phyloP scores from a whole-genome alignment of 2,888 invertebrate species.

The Diplolepis rosae region DNA sequence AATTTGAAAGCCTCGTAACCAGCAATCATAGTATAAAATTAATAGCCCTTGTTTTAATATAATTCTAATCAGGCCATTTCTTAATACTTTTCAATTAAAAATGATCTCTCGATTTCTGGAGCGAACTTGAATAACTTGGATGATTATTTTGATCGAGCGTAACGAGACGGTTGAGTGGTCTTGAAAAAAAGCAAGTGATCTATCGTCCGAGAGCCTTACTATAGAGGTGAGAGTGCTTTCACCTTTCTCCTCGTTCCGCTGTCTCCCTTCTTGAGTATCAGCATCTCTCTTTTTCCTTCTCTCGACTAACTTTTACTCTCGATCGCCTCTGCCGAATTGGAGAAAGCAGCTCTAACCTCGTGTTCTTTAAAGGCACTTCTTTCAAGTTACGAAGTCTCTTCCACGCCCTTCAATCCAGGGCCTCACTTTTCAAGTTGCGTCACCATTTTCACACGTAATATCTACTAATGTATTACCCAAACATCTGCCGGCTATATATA shows the following conservation, averaged over 20 bases:
- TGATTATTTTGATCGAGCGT: conserved; percentile 27
- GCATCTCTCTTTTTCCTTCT: conserved; percentile 51
- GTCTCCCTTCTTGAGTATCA: conserved; percentile 48
- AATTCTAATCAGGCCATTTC: too few species aligned
- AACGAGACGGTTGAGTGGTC: conserved; percentile 37
- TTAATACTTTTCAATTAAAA: too few species aligned
- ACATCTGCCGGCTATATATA: not conserved
- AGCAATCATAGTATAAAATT: too few species aligned
- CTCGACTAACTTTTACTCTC: conserved; percentile 71
- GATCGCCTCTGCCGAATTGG: conserved; percentile 59
- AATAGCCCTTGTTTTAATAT: too few species aligned
- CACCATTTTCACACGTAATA: conserved; percentile 7
- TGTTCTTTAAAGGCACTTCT: conserved; percentile 55
- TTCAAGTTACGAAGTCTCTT: conserved; percentile 29
- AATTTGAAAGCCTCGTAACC: too few species aligned
- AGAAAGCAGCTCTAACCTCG: conserved; percentile 64
- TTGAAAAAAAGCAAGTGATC: conserved; percentile 44
- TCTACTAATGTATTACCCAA: not conserved
- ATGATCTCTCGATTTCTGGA: too few species aligned
- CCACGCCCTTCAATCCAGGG: not conserved
- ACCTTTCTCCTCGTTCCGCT: conserved; percentile 67
- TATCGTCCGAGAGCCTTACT: conserved; percentile 48
- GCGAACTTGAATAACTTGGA: too few species aligned
- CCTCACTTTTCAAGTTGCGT: conserved; percentile 5
- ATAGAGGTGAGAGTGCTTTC: conserved; percentile 70